phyloP scores from a whole-genome alignment of 2,888 invertebrate species.

The Colletes collaris region DNA sequence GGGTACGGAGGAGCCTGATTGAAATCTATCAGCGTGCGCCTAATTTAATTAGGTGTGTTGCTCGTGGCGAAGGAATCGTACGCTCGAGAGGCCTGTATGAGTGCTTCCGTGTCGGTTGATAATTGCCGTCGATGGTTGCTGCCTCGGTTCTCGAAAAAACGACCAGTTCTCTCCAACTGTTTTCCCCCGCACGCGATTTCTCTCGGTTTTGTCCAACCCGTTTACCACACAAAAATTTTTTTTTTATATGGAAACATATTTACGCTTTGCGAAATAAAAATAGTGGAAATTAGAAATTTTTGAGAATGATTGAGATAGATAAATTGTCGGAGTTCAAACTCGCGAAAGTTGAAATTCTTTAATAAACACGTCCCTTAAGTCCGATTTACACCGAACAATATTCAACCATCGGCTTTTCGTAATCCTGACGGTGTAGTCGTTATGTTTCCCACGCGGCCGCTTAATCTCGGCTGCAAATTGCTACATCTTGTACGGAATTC shows the following conservation, averaged over 20 bases:
- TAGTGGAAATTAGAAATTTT: too few species aligned
- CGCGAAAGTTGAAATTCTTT: conserved; percentile 6
- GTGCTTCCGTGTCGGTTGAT: conserved; percentile 47
- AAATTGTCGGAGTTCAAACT: neutral
- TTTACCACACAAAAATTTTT: too few species aligned
- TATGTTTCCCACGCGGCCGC: conserved; percentile 21
- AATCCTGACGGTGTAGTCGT: conserved; percentile 37
- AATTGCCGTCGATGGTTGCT: conserved; percentile 26
- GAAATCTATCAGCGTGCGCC: conserved; percentile 74
- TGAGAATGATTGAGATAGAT: too few species aligned
- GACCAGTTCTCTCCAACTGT: too few species aligned
- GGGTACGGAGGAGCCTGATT: conserved; percentile 63
- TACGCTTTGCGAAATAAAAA: too few species aligned
- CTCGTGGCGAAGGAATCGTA: conserved; percentile 49
- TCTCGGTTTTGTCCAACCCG: too few species aligned
- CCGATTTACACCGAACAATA: conserved; percentile 18
- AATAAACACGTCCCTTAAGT: conserved; percentile 21
- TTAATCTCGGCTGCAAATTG: conserved; percentile 46
- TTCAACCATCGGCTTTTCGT: conserved; percentile 12
- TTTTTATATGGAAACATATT: too few species aligned
- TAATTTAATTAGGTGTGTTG: conserved; percentile 73
- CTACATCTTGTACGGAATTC: conserved; percentile 37
- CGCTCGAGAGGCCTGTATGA: conserved; percentile 34
- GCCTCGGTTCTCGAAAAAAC: neutral
- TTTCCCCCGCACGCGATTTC: too few species aligned